phyloP scores from a whole-genome alignment of 2,113 vertebrate genomes.

The Nycticorax nycticorax region DNA sequence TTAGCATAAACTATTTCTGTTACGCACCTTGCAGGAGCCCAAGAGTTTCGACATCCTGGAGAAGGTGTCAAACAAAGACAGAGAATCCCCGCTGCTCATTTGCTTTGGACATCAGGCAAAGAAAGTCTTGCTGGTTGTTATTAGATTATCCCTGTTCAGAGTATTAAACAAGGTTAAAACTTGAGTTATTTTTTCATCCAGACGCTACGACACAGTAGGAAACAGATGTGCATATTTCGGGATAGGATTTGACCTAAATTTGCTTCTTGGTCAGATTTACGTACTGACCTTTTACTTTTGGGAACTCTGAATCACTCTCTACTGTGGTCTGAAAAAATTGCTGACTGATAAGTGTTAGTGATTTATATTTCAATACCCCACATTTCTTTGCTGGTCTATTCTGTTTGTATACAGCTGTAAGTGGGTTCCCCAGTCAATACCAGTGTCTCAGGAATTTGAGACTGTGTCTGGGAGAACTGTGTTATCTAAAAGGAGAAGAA shows the following conservation, averaged over 20 bases:
- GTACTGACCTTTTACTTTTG: neutral
- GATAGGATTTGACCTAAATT: neutral
- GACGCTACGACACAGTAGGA: neutral
- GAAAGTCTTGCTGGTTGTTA: neutral
- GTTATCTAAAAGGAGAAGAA: neutral
- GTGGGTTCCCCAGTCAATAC: neutral
- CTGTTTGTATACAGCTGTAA: neutral
- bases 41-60: neutral
- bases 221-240: neutral
- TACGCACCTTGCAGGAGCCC: rapidly evolving
- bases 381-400: neutral
- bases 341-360: neutral
- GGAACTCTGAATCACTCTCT: neutral
- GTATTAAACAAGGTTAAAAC: neutral
- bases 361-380: neutral
- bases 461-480: neutral
- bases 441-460: neutral
- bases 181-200: neutral
- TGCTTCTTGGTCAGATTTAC: neutral
- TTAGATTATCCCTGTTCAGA: neutral
- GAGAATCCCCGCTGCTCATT: neutral
- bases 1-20: neutral
- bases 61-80: neutral
- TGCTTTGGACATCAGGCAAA: neutral
- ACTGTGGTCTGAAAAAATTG: neutral